phyloP scores from a whole-genome alignment of 2,797 vertebrate genomes.

The Aulostomus chinensis region DNA sequence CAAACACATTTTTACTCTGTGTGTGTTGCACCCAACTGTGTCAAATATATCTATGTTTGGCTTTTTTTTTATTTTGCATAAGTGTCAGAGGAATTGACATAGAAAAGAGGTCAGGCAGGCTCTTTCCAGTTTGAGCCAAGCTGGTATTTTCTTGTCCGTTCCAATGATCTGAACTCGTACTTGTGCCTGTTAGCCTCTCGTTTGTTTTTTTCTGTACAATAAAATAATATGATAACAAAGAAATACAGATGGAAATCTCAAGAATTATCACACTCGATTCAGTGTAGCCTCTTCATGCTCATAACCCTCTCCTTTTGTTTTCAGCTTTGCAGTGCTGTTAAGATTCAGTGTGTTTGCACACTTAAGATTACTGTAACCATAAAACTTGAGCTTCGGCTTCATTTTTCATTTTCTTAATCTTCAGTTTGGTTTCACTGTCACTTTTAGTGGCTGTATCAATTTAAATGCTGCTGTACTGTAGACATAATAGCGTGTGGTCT shows the following conservation, averaged over 20 bases:
- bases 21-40: conserved; percentile 38
- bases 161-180: neutral
- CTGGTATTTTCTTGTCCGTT: neutral
- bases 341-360: neutral
- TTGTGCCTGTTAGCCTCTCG: neutral
- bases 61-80: conserved; percentile 33
- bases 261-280: neutral
- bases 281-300: neutral
- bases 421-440: no score
- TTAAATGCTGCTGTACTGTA: neutral
- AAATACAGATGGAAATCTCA: neutral
- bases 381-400: neutral
- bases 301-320: neutral
- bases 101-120: neutral
- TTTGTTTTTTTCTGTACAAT: no score
- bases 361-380: neutral
- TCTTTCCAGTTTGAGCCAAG: neutral
- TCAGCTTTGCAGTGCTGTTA: neutral
- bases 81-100: neutral
- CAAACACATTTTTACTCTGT: conserved; percentile 44
- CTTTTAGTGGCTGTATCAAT: neutral
- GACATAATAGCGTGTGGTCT: neutral
- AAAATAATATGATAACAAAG: neutral
- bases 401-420: no score
- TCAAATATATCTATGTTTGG: conserved; percentile 45